Percentiles rank a stretch among this genome's conserved stretches.
Conservation (phyloP, 2,888 invertebrate genomes). For the Pristionchus maxplancki region DNA sequence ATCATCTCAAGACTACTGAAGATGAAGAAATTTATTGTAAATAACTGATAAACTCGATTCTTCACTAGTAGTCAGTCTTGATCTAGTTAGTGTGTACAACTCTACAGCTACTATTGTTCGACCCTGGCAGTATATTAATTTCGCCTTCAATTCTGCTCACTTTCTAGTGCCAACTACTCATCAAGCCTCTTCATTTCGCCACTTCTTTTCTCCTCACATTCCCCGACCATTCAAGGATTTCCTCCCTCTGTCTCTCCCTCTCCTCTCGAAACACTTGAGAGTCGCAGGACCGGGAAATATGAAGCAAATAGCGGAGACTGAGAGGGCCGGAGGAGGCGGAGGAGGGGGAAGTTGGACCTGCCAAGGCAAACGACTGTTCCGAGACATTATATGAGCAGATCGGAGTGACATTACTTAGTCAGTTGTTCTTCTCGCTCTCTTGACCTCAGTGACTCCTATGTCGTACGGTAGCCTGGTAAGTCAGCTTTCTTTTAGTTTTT, state of each 20-base stretch:
- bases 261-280: background rate
- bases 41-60: background rate
- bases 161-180: conserved; percentile 35
- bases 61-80: background rate
- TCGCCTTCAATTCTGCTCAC: conserved; percentile 39
- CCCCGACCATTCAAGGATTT: conserved; percentile 9
- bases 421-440: background rate
- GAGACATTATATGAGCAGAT: conserved; percentile 45
- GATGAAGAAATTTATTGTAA: background rate
- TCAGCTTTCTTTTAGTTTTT: background rate
- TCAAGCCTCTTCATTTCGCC: conserved; percentile 43
- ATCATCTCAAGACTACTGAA: background rate
- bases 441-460: background rate
- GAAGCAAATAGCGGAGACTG: background rate
- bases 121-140: background rate
- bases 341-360: background rate
- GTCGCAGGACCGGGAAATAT: background rate
- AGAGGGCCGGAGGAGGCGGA: background rate
- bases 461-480: background rate
- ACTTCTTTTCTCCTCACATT: conserved; percentile 18
- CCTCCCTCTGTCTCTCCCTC: background rate
- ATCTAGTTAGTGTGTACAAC: background rate
- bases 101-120: too few relatives aligned
- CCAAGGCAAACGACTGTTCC: conserved; percentile 36
- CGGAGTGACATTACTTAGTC: background rate